Base-by-base conservation (phyloP, 2,797 vertebrate species). In the Danionella dracula region DNA sequence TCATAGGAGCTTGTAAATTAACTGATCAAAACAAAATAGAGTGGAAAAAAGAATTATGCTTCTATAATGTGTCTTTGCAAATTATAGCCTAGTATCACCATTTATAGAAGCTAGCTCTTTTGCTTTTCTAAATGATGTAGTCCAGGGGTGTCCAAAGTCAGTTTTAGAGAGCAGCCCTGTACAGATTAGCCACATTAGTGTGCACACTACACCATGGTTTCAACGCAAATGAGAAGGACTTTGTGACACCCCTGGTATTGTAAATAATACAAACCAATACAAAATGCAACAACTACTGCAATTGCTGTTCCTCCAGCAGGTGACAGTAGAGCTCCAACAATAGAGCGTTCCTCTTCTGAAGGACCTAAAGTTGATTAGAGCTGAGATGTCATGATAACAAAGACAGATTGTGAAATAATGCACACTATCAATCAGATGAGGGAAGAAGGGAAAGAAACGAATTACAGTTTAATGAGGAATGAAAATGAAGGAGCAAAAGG, bases 271-370 rank as follows among this genome's bases (percentile, higher is more conserved):
- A 42, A 42, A 31, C 31, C 38, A 57, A 17, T 19, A 31, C 23
- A 57, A 37, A 42, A n/a, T 27, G 54, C 15, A 42, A 2, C 27
- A 5, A 17, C n/a, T n/a, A n/a, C n/a, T n/a, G 6, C 20, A 6
- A 8, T 11, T 11, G 6, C 15, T 37, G 4, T 23, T 48, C 17
- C 9, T 20, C 35, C 71, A 68, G 63, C 56, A 71, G 74, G 59
- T 76, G 74, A 65, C 74, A 71, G 74, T 76, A 61, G 50, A 68
- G 41, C 48, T 59, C 66, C 8, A 27, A 21, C 20, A 11, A 17
- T 27, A 27, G 3, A 3, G 3, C 23, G 3, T 27, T 27, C 23
- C 23, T 27, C 23, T 27, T 27, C 46, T 38, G 48, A 46, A 29
- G 49, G 32, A 31, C 38, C 57, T 29, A 11, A 1, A 31, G 42